Conservation (phyloP, 2,888 invertebrate species). For the Clunio marinus region DNA sequence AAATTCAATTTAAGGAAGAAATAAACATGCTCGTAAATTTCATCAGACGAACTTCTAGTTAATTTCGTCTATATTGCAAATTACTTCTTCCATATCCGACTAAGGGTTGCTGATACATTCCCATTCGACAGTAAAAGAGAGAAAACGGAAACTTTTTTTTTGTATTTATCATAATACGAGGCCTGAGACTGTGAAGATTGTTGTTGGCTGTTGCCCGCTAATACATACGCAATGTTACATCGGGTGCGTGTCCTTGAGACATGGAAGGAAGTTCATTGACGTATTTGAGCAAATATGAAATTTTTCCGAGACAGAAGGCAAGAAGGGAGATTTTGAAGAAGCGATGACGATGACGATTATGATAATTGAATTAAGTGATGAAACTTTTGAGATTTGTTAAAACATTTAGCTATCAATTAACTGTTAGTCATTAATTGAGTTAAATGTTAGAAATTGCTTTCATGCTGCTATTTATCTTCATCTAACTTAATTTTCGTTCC, state of each 20-base stretch:
- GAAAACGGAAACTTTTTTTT: background rate
- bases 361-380: too few relatives aligned
- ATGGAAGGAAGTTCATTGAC: slow-evolving; percentile 38
- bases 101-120: slow-evolving; percentile 8
- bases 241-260: slow-evolving; percentile 39
- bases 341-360: background rate
- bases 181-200: too few relatives aligned
- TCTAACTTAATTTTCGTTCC: too few relatives aligned
- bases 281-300: background rate
- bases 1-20: too few relatives aligned
- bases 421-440: too few relatives aligned
- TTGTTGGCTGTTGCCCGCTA: background rate
- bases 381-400: too few relatives aligned
- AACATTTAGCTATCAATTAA: too few relatives aligned
- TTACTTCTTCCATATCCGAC: background rate
- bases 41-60: background rate
- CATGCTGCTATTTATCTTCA: too few relatives aligned
- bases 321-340: background rate
- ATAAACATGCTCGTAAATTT: background rate
- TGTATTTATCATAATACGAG: too few relatives aligned
- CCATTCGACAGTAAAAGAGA: too few relatives aligned
- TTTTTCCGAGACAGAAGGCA: background rate
- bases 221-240: slow-evolving; percentile 25
- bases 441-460: too few relatives aligned
- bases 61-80: slow-evolving; percentile 25